These are phyloP conservation scores for Gambusia holbrooki DNA, from an alignment of 2,113 vertebrate species.

Conservation along the genomic window DNA sequence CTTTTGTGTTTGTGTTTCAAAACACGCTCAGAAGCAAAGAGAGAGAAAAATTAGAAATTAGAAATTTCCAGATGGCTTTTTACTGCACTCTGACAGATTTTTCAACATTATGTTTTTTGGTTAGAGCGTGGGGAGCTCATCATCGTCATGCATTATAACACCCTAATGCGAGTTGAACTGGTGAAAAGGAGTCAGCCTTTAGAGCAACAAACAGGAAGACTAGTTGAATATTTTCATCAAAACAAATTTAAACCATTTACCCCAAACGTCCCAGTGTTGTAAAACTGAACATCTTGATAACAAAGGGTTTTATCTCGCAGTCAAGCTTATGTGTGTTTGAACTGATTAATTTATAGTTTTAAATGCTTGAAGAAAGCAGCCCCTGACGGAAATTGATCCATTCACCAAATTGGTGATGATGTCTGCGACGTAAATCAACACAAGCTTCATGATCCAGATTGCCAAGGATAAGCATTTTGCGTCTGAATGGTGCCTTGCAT, in stretches of 20 bases:
- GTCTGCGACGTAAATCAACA: constrained; percentile 9
- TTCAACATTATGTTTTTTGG: constrained; percentile 35
- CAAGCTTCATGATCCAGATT: constrained; percentile 54
- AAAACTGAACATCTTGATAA: neutral
- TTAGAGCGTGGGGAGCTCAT: neutral
- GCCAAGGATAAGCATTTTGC: constrained; percentile 70
- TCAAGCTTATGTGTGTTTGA: neutral
- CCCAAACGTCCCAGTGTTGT: constrained; percentile 13
- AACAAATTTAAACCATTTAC: constrained; percentile 45
- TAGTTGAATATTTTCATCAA: constrained; percentile 3
- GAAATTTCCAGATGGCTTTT: constrained; percentile 19
- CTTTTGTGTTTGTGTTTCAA: constrained; percentile 5
- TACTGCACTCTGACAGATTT: constrained; percentile 22
- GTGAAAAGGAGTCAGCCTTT: constrained; percentile 40
- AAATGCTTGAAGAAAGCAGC: neutral
- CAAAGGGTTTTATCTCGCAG: neutral
- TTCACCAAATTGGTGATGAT: constrained; percentile 33
- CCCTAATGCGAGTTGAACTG: constrained; percentile 56
- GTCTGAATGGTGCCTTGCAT: constrained; percentile 58
- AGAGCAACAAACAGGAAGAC: constrained; percentile 12
- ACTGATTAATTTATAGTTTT: constrained; percentile 21
- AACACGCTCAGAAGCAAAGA: constrained; percentile 41
- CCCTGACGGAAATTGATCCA: constrained; percentile 17
- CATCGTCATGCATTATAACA: constrained; percentile 53
- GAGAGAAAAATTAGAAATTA: constrained; percentile 63